Conservation (phyloP, 2,888 invertebrate species). For the Cristatella mucedo region DNA sequence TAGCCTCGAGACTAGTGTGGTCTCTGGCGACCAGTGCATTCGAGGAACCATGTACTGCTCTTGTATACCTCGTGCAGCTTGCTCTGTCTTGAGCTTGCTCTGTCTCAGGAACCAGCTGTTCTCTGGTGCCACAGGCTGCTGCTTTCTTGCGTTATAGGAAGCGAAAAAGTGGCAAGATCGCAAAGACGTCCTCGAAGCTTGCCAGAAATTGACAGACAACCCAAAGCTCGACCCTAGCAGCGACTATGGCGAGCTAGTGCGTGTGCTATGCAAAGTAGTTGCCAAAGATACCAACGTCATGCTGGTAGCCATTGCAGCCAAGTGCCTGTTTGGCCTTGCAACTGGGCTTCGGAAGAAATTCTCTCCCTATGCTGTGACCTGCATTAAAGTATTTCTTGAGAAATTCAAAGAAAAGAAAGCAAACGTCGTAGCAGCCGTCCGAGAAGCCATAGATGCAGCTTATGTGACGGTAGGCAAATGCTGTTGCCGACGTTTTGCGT, state of each 20-base stretch:
- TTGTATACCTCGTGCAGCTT: too few species aligned
- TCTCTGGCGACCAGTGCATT: too few species aligned
- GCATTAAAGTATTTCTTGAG: slow-evolving; percentile 55
- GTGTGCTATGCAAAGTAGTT: slow-evolving; percentile 64
- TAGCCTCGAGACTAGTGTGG: slow-evolving; percentile 1
- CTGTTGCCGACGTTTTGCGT: too few species aligned
- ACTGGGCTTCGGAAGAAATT: slow-evolving; percentile 72
- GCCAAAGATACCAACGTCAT: slow-evolving; percentile 88
- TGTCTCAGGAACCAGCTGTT: too few species aligned
- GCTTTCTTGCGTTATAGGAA: slow-evolving; percentile 37
- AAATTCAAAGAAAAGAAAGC: slow-evolving; percentile 95
- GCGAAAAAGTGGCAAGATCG: slow-evolving; percentile 93
- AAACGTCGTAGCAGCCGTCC: slow-evolving; percentile 65
- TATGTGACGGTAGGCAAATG: slow-evolving; percentile 55
- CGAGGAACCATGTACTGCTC: too few species aligned
- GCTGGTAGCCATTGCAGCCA: slow-evolving; percentile 68
- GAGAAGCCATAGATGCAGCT: slow-evolving; percentile 77
- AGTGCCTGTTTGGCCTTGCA: slow-evolving; percentile 66
- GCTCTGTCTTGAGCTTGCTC: too few species aligned
- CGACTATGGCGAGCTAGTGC: slow-evolving; percentile 76
- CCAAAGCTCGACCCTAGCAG: slow-evolving; percentile 79
- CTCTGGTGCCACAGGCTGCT: too few species aligned
- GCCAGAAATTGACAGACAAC: slow-evolving; percentile 57
- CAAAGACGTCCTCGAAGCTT: slow-evolving; percentile 69
- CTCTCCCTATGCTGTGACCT: slow-evolving; percentile 54